These are phyloP conservation scores for Gallinago undulata DNA, from an alignment of 2,113 vertebrate genomes.

Conservation along the genomic window DNA sequence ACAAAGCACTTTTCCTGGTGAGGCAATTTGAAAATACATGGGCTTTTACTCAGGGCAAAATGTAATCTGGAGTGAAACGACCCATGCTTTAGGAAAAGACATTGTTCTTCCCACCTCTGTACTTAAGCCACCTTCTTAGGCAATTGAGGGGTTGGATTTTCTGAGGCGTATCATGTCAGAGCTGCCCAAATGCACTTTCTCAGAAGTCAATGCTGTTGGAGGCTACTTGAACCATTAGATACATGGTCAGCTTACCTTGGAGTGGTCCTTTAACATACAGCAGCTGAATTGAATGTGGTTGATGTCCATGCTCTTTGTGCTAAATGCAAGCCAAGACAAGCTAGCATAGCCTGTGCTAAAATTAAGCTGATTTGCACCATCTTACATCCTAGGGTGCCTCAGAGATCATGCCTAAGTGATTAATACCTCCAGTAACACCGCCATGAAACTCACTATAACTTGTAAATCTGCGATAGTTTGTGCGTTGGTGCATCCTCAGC, in stretches of 20 bases:
- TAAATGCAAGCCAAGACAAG: neutral
- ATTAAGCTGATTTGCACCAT: neutral
- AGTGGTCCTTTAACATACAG: neutral
- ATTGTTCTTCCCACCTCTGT: neutral
- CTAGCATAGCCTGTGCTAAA: neutral
- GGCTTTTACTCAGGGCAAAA: neutral
- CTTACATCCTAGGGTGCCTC: neutral
- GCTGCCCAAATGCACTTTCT: neutral
- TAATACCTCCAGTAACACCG: neutral
- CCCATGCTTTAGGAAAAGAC: neutral
- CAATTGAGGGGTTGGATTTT: neutral
- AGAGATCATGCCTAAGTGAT: too few species aligned
- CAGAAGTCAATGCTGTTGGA: neutral
- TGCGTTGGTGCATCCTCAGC: neutral
- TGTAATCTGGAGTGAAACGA: neutral
- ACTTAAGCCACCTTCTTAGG: neutral
- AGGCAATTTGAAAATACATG: neutral
- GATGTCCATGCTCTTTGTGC: neutral
- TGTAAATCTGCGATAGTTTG: neutral
- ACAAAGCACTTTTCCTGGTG: neutral
- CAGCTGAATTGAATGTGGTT: neutral
- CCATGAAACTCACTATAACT: neutral
- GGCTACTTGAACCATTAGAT: neutral
- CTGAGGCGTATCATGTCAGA: neutral
- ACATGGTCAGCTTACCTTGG: neutral